Evolutionary conservation across 2,113 vertebrate species (phyloP).

Genomic region (Todiramphus saurophagus): DNA sequence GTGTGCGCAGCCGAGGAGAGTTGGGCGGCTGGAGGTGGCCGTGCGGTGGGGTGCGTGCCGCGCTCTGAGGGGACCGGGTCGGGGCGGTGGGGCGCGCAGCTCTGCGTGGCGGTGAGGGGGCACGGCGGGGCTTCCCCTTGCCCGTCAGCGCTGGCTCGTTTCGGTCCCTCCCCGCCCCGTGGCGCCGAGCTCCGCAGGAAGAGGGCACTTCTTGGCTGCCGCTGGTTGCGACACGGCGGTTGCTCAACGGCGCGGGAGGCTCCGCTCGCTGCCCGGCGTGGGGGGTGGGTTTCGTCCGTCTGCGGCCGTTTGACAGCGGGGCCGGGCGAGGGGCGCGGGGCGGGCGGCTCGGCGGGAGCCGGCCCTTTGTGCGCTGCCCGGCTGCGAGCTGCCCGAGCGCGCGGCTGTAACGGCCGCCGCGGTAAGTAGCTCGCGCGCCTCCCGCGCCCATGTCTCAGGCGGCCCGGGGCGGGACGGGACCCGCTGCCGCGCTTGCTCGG

Average conservation of each 20-base stretch:
- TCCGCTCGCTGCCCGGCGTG: not conserved
- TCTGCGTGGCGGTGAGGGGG: not conserved
- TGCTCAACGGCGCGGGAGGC: constrained; percentile 4
- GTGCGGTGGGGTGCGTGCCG: not conserved
- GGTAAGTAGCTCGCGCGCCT: not conserved
- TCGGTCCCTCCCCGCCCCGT: not conserved
- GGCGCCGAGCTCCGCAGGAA: not conserved
- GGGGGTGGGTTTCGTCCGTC: not conserved
- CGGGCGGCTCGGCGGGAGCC: not conserved
- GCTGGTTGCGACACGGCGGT: constrained; percentile 4
- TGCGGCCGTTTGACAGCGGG: not conserved
- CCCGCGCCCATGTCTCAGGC: no score
- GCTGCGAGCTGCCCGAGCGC: not conserved
- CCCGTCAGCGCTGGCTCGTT: not conserved
- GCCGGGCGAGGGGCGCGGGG: not conserved
- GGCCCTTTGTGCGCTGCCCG: not conserved
- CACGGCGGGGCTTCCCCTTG: not conserved
- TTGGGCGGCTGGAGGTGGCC: not conserved
- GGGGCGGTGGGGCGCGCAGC: not conserved
- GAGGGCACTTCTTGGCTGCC: not conserved
- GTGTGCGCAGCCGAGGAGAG: not conserved
- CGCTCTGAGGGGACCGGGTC: not conserved
- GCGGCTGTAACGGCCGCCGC: not conserved
- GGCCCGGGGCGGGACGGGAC: not conserved
- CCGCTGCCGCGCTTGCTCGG: no score